phyloP scores from a whole-genome alignment of 2,797 vertebrate genomes.

The Sebastes cheni region DNA sequence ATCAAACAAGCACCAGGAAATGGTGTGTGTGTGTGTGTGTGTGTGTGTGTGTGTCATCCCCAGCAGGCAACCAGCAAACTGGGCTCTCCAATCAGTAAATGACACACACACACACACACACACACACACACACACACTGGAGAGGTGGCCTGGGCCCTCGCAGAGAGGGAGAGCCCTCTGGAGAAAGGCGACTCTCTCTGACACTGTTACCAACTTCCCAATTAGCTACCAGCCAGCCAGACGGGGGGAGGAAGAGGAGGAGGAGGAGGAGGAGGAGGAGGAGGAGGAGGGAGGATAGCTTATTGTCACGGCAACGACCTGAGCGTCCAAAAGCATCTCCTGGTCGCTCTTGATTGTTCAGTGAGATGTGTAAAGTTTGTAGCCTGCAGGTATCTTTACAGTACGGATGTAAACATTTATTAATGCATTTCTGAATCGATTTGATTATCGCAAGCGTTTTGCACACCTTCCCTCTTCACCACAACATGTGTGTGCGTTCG shows the following conservation, averaged over 20 bases:
- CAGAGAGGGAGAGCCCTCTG: constrained; percentile 73
- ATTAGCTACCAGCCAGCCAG: constrained; percentile 71
- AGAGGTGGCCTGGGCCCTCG: constrained; percentile 79
- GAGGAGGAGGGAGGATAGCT: constrained; percentile 20
- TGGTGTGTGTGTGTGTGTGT: constrained; percentile 55
- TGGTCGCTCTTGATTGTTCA: background rate
- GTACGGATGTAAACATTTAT: background rate
- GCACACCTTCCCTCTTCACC: constrained; percentile 37
- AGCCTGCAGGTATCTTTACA: background rate
- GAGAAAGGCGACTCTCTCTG: constrained; percentile 71
- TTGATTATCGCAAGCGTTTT: background rate
- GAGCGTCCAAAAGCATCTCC: constrained; percentile 31
- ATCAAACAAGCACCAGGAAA: constrained; percentile 98
- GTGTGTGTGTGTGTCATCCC: constrained; percentile 75
- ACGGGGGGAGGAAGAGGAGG: background rate
- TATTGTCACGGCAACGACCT: constrained; percentile 58
- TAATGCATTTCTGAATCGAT: background rate
- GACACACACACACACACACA: constrained; percentile 47
- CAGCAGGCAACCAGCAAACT: constrained; percentile 79
- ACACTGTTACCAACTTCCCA: constrained; percentile 82
- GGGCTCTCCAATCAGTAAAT: constrained; percentile 90
- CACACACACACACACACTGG: constrained; percentile 37
- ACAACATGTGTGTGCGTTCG: constrained; percentile 9
- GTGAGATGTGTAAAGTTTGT: background rate
- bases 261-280: constrained; percentile 12